Evolutionary conservation across 2,888 invertebrate species (phyloP), one percentile per base, ranked within the genome.

Genomic region (Oxyteleia sp.): DNA sequence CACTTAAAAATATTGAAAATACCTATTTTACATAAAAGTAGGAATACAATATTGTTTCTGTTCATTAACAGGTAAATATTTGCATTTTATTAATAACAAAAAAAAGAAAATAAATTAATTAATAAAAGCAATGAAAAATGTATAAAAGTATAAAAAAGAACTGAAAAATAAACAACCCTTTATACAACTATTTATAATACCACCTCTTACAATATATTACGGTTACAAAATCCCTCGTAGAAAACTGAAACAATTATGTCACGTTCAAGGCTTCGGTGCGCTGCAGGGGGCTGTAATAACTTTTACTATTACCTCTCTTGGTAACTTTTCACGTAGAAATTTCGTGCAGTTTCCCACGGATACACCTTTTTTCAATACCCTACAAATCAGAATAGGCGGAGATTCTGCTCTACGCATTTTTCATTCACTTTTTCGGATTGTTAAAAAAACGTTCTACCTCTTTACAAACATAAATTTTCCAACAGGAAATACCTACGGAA

Each of bases 321-420:
- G 47, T 20, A 66, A 51, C n/a, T 78, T 69, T 69, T 63, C 45
- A 53, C 43, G 55, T 45, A 29, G 20, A 69, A 69, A 63, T 78
- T 68, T 69, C 63, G 61, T 78, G 55, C 78, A 26, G 26, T 78
- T 74, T 78, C 76, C 68, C 68, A 68, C 76, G 76, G 32, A 32
- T 20, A 53, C 38, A 47, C 68, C 43, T 63, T 74, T 64, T 53
- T 26, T 18, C 59, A 18, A 59, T 11, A 38, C 11, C 2, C 38
- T 15, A 49, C 15, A 59, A 59, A 59, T 49, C 38, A 10, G 41
- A 15, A 38, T 16, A 64, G 49, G n/a, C 47, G 35, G 63, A 35
- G 32, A 32, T n/a, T 35, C 18, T 23, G 2, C 18, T 32, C 11
- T 45, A 26, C 26, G n/a, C 7, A 20, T 47, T 47, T 35, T 45